phyloP scores from a whole-genome alignment of 1,140 invertebrate species.

The Drosophila miranda region DNA sequence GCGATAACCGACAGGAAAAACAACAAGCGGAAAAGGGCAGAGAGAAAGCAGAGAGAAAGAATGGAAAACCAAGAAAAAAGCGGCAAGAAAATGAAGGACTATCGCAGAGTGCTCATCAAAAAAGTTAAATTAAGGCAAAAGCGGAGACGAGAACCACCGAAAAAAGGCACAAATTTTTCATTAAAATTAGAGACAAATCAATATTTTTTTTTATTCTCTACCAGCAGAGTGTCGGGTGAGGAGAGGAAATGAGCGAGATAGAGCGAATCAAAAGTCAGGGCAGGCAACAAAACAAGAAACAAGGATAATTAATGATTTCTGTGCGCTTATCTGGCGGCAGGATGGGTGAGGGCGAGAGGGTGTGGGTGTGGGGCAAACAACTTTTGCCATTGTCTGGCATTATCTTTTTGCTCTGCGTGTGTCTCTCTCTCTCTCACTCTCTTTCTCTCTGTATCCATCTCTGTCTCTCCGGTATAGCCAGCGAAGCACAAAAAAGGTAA shows the following conservation, averaged over 20 bases:
- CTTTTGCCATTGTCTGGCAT: conserved; percentile 78
- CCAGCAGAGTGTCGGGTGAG: background rate
- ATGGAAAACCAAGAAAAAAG: conserved; percentile 18
- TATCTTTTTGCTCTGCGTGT: conserved; percentile 69
- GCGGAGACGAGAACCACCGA: conserved; percentile 14
- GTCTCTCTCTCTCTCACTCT: conserved; percentile 5
- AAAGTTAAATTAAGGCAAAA: conserved; percentile 75
- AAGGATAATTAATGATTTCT: conserved; percentile 82
- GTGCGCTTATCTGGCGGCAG: conserved; percentile 70
- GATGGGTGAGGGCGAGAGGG: conserved; percentile 3
- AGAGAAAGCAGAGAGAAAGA: conserved; percentile 8
- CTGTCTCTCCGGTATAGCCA: conserved; percentile 14
- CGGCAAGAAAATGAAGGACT: conserved; percentile 46
- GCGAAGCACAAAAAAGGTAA: conserved; percentile 67
- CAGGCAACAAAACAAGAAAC: conserved; percentile 75
- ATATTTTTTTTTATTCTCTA: conserved; percentile 64
- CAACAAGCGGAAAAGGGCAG: conserved; percentile 16
- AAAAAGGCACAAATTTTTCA: conserved; percentile 71
- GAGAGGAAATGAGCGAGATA: background rate
- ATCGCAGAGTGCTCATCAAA: conserved; percentile 69
- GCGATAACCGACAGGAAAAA: conserved; percentile 68
- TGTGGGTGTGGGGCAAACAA: conserved; percentile 46
- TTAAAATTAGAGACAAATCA: conserved; percentile 81
- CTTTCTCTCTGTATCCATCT: background rate
- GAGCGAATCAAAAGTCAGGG: conserved; percentile 70